Conservation (phyloP, 2,797 vertebrate genomes). For the Hafferia zeledoni region DNA sequence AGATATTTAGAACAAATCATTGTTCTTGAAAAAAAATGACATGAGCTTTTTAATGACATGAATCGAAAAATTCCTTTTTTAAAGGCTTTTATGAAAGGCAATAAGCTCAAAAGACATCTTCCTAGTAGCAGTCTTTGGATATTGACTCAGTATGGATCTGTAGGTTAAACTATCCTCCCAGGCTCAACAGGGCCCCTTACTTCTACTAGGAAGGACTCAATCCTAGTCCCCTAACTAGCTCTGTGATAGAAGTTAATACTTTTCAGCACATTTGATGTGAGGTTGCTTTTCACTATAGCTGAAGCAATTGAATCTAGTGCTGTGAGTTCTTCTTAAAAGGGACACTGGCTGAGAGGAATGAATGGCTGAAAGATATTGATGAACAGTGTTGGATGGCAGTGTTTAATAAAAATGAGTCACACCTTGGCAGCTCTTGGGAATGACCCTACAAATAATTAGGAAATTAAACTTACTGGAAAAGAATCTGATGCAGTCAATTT, state of each 20-base stretch:
- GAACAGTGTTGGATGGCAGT: slow-evolving; percentile 26
- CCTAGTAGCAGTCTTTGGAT: not conserved
- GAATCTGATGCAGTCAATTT: not conserved
- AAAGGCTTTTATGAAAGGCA: not conserved
- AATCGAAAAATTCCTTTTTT: not conserved
- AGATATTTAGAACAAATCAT: not conserved
- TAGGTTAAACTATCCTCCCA: not conserved
- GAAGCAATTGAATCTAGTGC: slow-evolving; percentile 11
- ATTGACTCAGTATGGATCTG: not conserved
- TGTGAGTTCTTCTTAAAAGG: slow-evolving; percentile 38
- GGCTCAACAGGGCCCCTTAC: slow-evolving; percentile 16
- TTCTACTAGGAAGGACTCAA: not conserved
- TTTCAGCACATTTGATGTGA: slow-evolving; percentile 26
- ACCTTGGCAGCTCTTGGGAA: slow-evolving; percentile 39
- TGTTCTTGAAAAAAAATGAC: not conserved
- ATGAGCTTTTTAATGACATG: not conserved
- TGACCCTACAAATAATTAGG: slow-evolving; percentile 49
- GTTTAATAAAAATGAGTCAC: slow-evolving; percentile 59
- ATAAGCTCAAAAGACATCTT: not conserved
- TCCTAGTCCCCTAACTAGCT: slow-evolving; percentile 4
- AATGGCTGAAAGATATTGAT: slow-evolving; percentile 58
- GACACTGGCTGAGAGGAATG: slow-evolving; percentile 30
- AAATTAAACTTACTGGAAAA: slow-evolving; percentile 65
- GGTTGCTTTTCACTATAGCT: slow-evolving; percentile 2
- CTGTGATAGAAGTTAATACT: not conserved